Conservation (phyloP, 2,113 vertebrate genomes). For the Sphyrna mokarran region DNA sequence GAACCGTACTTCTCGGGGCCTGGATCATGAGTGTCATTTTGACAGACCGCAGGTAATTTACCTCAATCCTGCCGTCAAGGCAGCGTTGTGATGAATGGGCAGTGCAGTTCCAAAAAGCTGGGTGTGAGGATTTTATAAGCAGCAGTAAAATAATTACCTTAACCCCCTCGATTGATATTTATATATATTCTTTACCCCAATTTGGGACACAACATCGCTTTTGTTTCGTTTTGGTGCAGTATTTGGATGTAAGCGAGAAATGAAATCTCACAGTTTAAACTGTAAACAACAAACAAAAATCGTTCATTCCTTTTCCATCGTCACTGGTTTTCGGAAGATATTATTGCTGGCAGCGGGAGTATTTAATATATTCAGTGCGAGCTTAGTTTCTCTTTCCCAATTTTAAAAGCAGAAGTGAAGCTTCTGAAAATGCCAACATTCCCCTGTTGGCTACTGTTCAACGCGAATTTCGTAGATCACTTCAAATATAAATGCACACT, state of each 20-base stretch:
- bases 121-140: not conserved
- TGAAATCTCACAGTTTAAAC: not conserved
- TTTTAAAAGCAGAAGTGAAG: not conserved
- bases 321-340: not conserved
- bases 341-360: not conserved
- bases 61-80: not conserved
- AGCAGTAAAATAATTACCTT: not conserved
- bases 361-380: not conserved
- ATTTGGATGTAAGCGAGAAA: not conserved
- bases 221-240: not conserved
- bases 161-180: not conserved
- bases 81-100: not conserved
- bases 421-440: not conserved
- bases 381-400: not conserved
- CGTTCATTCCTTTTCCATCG: not conserved
- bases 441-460: not conserved
- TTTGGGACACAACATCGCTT: not conserved
- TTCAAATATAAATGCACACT: not conserved
- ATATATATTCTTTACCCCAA: not conserved
- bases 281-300: not conserved
- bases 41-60: slow-evolving; percentile 19
- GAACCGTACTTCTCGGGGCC: not conserved
- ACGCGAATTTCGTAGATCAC: not conserved
- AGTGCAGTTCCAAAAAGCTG: not conserved
- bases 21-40: slow-evolving; percentile 18